Evolutionary conservation across 1,140 invertebrate species (phyloP).

Genomic region (Choristoneura fumiferana): DNA sequence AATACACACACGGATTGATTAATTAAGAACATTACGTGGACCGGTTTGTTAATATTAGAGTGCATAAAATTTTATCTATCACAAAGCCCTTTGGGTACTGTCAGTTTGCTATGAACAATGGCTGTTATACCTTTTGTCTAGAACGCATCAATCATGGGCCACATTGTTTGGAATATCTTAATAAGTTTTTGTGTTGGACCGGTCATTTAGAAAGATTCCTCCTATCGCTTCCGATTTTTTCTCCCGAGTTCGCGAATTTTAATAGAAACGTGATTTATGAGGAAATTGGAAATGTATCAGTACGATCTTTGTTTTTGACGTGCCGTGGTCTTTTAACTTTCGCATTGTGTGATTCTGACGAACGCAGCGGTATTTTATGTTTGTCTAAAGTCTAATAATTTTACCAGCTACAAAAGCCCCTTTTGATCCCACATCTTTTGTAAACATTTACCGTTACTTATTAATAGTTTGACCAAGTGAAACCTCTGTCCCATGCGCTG

Average conservation of each 20-base stretch:
- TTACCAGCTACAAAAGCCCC: no score
- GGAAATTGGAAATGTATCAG: constrained; percentile 34
- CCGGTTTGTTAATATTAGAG: constrained; percentile 63
- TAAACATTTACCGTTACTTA: constrained; percentile 2
- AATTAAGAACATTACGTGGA: constrained; percentile 58
- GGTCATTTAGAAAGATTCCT: constrained; percentile 73
- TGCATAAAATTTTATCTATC: constrained; percentile 53
- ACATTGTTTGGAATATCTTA: constrained; percentile 72
- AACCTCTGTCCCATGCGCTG: neutral
- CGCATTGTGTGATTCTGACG: constrained; percentile 20
- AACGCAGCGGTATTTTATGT: no score
- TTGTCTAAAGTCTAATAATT: neutral
- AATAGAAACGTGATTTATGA: constrained; percentile 42
- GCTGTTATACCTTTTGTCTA: constrained; percentile 57
- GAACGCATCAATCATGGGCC: constrained; percentile 62
- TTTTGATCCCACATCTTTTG: neutral
- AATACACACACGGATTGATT: constrained; percentile 46
- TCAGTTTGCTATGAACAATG: constrained; percentile 51
- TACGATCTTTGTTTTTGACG: constrained; percentile 11
- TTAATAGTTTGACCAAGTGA: constrained; percentile 8
- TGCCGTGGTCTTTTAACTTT: constrained; percentile 30
- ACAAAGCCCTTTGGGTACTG: constrained; percentile 43
- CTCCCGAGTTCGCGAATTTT: constrained; percentile 45
- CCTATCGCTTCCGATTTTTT: constrained; percentile 32
- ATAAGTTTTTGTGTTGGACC: constrained; percentile 68